Conservation (phyloP, 2,797 vertebrate species). For the Tragelaphus eurycerus region DNA sequence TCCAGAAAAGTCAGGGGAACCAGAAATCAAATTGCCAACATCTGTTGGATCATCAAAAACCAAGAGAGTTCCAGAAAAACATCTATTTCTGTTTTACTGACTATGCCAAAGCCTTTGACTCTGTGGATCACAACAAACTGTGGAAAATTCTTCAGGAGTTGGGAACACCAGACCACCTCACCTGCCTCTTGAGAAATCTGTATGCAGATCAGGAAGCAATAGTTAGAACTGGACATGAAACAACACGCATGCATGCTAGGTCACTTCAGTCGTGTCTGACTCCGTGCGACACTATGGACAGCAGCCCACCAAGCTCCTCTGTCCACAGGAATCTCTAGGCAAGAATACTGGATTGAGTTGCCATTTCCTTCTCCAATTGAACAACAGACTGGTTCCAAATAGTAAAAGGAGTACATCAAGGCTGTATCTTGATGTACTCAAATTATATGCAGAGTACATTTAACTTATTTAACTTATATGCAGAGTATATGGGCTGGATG, state of each 20-base stretch:
- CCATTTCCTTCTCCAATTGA: background rate
- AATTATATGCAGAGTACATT: background rate
- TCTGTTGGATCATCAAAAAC: background rate
- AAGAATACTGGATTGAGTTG: background rate
- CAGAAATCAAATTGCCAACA: background rate
- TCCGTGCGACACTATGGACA: background rate
- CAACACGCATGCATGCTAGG: background rate
- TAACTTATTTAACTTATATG: background rate
- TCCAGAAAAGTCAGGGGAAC: background rate
- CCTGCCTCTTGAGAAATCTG: background rate
- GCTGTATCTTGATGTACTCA: background rate
- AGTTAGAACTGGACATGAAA: background rate
- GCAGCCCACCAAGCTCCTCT: background rate
- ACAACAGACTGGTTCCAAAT: background rate
- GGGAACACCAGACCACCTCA: background rate
- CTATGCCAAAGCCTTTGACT: background rate
- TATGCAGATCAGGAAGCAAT: background rate
- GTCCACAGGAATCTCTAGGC: background rate
- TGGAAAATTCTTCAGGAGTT: background rate
- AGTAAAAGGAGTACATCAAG: background rate
- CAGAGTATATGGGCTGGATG: background rate
- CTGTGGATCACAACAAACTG: background rate
- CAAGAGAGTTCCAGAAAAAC: background rate
- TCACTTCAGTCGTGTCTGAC: accelerated
- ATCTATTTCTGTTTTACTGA: background rate